These are phyloP conservation scores for Andricus grossulariae DNA, from an alignment of 1,140 invertebrate species.

Conservation along the genomic window DNA sequence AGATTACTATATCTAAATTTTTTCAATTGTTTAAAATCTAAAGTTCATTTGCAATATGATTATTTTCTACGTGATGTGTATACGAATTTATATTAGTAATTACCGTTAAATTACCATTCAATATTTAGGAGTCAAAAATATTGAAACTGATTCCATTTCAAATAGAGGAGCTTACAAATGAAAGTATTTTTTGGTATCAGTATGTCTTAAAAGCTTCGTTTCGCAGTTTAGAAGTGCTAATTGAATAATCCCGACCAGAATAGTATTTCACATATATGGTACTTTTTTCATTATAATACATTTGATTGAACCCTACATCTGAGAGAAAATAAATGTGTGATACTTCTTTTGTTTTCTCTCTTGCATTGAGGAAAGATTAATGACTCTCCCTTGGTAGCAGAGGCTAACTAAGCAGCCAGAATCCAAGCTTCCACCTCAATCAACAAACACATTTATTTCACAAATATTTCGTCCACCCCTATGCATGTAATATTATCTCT, in stretches of 20 bases:
- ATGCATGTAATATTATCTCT: too few relatives aligned
- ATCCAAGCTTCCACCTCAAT: too few relatives aligned
- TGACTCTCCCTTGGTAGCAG: background rate
- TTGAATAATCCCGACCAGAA: too few relatives aligned
- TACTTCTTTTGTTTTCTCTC: background rate
- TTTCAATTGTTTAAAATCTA: too few relatives aligned
- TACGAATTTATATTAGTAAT: constrained; percentile 7
- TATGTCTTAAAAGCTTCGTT: too few relatives aligned
- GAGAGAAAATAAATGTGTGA: background rate
- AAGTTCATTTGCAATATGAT: constrained; percentile 8
- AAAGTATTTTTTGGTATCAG: background rate
- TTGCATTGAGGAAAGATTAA: background rate
- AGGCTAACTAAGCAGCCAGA: background rate
- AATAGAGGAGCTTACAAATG: background rate
- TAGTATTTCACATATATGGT: too few relatives aligned
- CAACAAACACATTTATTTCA: too few relatives aligned
- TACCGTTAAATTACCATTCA: constrained; percentile 15
- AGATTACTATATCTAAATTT: too few relatives aligned
- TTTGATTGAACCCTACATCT: too few relatives aligned
- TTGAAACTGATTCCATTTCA: background rate
- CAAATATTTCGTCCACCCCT: too few relatives aligned
- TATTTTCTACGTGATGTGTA: background rate
- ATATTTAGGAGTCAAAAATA: background rate
- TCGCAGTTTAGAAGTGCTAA: too few relatives aligned
- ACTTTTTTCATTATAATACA: too few relatives aligned